A percentile compares a stretch with the other conserved stretches of the same genome.
These are phyloP conservation scores for Steromphala cineraria DNA, from an alignment of 2,888 invertebrate genomes.

Conservation along the genomic window DNA sequence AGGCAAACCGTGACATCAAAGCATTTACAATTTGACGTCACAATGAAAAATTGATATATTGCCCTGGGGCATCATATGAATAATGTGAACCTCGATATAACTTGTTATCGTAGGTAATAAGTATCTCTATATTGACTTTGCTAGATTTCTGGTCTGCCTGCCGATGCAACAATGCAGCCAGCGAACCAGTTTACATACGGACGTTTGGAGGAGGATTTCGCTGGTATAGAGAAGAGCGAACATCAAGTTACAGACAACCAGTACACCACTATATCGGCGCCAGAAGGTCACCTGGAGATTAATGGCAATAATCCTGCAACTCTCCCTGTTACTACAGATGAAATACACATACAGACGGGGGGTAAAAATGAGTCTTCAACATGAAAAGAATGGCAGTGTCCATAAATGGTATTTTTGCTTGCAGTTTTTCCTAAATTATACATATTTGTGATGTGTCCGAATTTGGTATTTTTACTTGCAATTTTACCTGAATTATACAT, in stretches of 20 bases:
- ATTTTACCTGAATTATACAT: too few species aligned
- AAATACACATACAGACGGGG: not conserved
- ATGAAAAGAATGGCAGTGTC: not conserved
- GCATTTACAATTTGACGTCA: too few species aligned
- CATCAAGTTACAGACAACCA: not conserved
- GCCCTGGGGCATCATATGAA: too few species aligned
- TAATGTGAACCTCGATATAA: too few species aligned
- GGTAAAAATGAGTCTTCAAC: not conserved
- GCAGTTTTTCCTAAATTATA: too few species aligned
- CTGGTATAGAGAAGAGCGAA: not conserved
- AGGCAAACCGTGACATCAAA: too few species aligned
- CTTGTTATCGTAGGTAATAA: not conserved
- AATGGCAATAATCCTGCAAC: conserved; percentile 1
- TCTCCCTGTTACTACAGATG: not conserved
- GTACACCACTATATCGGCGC: not conserved
- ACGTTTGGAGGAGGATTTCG: not conserved
- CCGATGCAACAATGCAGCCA: not conserved
- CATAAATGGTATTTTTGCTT: too few species aligned
- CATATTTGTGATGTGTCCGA: too few species aligned
- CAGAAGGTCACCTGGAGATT: not conserved
- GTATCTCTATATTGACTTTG: not conserved
- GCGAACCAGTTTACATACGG: not conserved
- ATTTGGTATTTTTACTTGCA: too few species aligned
- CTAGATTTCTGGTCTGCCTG: conserved; percentile 1
- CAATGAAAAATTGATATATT: too few species aligned